Evolutionary conservation across 2,888 invertebrate genomes (phyloP).

Genomic region (Ferdinandea cuprea): DNA sequence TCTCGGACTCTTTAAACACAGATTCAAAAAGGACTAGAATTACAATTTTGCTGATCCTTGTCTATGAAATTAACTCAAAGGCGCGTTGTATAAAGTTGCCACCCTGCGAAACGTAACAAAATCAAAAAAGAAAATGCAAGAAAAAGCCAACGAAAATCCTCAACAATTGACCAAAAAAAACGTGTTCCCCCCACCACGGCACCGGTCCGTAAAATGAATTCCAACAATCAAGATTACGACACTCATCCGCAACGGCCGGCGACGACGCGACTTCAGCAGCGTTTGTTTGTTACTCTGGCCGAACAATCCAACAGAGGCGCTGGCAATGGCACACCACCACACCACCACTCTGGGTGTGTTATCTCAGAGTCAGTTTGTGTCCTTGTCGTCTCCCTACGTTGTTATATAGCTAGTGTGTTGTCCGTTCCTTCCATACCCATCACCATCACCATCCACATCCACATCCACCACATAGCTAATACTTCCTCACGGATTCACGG

Average conservation of each 20-base stretch:
- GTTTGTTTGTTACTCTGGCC: constrained; percentile 50
- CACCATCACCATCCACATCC: too few species aligned
- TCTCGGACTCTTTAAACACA: constrained; percentile 45
- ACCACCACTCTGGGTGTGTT: too few species aligned
- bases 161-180: constrained; percentile 41
- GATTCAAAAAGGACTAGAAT: constrained; percentile 48
- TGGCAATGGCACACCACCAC: constrained; percentile 1
- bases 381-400: constrained; percentile 12
- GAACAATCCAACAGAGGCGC: neutral
- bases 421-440: too few species aligned
- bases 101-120: constrained; percentile 21
- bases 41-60: constrained; percentile 61
- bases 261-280: constrained; percentile 47
- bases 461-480: constrained; percentile 43
- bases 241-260: constrained; percentile 54
- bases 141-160: constrained; percentile 43
- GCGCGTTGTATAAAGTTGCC: constrained; percentile 39
- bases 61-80: constrained; percentile 63
- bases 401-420: constrained; percentile 45
- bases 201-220: constrained; percentile 67
- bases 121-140: constrained; percentile 2
- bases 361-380: constrained; percentile 29
- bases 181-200: constrained; percentile 57
- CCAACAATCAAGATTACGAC: constrained; percentile 73
- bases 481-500: constrained; percentile 37